phyloP scores from a whole-genome alignment of 1,140 invertebrate species.

The Philaenus spumarius region DNA sequence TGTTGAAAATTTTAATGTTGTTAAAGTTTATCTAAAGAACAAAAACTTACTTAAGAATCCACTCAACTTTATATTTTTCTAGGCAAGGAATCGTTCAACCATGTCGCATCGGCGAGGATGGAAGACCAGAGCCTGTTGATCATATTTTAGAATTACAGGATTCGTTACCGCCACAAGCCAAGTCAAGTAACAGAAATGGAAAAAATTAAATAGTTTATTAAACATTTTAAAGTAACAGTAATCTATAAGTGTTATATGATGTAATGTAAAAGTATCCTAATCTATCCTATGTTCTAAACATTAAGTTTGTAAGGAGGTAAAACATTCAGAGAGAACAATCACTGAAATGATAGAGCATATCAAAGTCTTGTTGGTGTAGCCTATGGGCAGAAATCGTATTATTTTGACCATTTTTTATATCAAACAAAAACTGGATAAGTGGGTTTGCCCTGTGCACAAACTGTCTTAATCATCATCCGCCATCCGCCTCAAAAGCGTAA shows the following conservation, averaged over 20 bases:
- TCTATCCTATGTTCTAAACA: background rate
- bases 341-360: too few relatives aligned
- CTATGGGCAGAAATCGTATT: too few relatives aligned
- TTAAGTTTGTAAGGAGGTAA: background rate
- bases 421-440: too few relatives aligned
- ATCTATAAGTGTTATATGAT: background rate
- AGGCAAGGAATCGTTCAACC: constrained; percentile 81
- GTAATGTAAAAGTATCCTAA: background rate
- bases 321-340: background rate
- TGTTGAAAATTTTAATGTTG: too few relatives aligned
- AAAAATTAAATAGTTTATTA: background rate
- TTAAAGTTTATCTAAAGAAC: too few relatives aligned
- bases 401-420: too few relatives aligned
- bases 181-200: too few relatives aligned
- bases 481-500: too few relatives aligned
- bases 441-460: too few relatives aligned
- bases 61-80: constrained; percentile 28
- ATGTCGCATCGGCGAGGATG: constrained; percentile 82
- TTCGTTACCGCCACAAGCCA: constrained; percentile 15
- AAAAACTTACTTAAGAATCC: too few relatives aligned
- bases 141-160: constrained; percentile 82
- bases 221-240: background rate
- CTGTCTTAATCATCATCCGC: too few relatives aligned
- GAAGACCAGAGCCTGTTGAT: constrained; percentile 78
- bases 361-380: too few relatives aligned